Conservation (phyloP, 2,797 vertebrate genomes). For the Tadarida brasiliensis region DNA sequence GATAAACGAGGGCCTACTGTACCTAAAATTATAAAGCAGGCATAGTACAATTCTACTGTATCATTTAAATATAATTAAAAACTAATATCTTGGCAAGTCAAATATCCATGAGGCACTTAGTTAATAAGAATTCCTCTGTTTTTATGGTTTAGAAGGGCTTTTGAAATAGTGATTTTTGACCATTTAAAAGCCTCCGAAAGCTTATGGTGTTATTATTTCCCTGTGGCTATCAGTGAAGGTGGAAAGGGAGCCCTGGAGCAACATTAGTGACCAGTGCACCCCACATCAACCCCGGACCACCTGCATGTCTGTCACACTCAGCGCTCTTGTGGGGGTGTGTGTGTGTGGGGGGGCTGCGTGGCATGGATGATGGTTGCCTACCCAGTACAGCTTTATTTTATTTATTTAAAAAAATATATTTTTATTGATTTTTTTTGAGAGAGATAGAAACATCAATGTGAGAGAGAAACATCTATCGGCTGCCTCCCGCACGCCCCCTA, state of each 20-base stretch:
- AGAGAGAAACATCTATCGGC: too few species aligned
- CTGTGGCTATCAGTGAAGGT: not conserved
- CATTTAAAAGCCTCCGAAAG: not conserved
- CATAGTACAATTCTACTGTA: not conserved
- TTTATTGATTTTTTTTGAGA: too few species aligned
- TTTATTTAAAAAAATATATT: too few species aligned
- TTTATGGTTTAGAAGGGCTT: not conserved
- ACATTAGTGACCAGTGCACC: accelerated
- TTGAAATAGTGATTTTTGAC: conserved; percentile 14
- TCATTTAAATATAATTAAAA: not conserved
- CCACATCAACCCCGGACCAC: accelerated
- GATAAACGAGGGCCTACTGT: too few species aligned
- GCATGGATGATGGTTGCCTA: too few species aligned
- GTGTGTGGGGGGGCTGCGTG: too few species aligned
- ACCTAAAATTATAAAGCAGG: conserved; percentile 5
- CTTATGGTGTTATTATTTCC: not conserved
- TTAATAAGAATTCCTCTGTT: not conserved
- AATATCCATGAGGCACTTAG: not conserved
- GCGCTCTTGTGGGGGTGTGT: not conserved
- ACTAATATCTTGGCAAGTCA: not conserved
- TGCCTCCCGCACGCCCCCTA: too few species aligned
- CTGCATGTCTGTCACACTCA: accelerated
- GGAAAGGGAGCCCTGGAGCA: not conserved
- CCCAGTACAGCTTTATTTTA: too few species aligned
- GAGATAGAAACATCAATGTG: too few species aligned